These are phyloP conservation scores for Lumbricus terrestris DNA, from an alignment of 2,888 invertebrate genomes.

Conservation along the genomic window DNA sequence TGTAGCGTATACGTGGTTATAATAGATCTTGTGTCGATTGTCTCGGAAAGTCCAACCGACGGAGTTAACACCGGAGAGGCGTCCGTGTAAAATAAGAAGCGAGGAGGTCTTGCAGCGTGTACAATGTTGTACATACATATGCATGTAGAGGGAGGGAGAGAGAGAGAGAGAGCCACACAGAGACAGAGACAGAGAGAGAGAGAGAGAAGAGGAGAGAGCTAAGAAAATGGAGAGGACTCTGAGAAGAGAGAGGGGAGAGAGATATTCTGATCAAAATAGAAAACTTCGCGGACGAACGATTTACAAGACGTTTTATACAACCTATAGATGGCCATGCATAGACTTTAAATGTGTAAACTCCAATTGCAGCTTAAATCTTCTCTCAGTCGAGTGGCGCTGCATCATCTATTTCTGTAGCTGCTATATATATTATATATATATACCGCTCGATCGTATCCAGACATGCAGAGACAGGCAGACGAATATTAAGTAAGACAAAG, in stretches of 20 bases:
- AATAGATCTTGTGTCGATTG: not conserved
- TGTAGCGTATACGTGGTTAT: not conserved
- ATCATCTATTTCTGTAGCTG: not conserved
- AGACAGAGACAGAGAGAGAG: too few species aligned
- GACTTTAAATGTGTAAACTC: too few species aligned
- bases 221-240: not conserved
- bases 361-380: not conserved
- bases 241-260: not conserved
- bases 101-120: not conserved
- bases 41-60: not conserved
- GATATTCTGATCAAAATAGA: too few species aligned
- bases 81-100: not conserved
- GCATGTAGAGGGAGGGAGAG: too few species aligned
- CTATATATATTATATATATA: too few species aligned
- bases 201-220: not conserved
- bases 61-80: not conserved
- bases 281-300: not conserved
- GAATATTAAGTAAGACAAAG: not conserved
- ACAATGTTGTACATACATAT: too few species aligned
- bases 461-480: not conserved
- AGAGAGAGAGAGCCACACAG: not conserved
- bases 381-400: not conserved
- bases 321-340: too few species aligned
- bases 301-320: not conserved
- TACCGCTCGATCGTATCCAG: not conserved